Percentiles rank a stretch among this genome's conserved stretches.
Conservation (phyloP, 2,113 vertebrate genomes). For the Sapayoa aenigma region DNA sequence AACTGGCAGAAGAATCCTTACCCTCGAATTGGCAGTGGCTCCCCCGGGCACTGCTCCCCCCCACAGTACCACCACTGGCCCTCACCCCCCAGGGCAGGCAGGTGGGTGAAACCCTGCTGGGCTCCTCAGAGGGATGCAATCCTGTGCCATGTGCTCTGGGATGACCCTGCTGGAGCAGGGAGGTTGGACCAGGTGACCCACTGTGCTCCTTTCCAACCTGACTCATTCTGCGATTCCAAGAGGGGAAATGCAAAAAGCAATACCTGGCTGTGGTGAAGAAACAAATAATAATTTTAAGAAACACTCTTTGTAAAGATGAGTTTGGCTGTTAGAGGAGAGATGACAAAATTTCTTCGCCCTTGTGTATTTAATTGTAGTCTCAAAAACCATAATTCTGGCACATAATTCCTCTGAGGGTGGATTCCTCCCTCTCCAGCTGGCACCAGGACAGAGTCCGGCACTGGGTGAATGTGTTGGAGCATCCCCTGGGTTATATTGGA, state of each 20-base stretch:
- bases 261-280: background rate
- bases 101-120: too few relatives aligned
- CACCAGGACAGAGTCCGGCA: fast-evolving
- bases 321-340: background rate
- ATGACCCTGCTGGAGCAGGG: background rate
- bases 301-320: background rate
- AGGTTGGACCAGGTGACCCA: background rate
- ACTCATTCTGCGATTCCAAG: background rate
- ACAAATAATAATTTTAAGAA: background rate
- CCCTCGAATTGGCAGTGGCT: background rate
- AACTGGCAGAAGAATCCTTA: background rate
- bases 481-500: background rate
- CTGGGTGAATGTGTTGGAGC: background rate
- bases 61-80: background rate
- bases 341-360: too few relatives aligned
- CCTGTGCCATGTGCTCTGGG: background rate
- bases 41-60: background rate
- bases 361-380: background rate
- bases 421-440: background rate
- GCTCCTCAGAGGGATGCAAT: too few relatives aligned
- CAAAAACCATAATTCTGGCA: background rate
- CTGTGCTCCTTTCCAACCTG: background rate
- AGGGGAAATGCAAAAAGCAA: background rate
- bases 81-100: background rate
- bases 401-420: background rate